Base-by-base conservation (phyloP, 2,113 vertebrate genomes). In the Craseonycteris thonglongyai region DNA sequence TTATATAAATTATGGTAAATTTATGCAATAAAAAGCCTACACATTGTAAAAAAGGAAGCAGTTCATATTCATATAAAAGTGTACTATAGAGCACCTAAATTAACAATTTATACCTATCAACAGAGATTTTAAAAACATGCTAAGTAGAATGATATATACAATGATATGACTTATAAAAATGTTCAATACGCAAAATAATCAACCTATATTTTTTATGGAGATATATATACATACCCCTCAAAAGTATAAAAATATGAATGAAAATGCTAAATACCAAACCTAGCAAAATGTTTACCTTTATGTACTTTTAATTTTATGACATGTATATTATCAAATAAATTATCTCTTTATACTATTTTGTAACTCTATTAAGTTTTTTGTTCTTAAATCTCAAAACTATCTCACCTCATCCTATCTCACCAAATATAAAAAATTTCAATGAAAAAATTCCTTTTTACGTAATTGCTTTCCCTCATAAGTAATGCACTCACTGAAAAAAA, bases 151-250 rank as follows among this genome's bases (percentile, higher is more conserved):
- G n/a, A 68, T 61, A 33, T 2, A 61, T 54, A 49, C 4, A 47
- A 81, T 59, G 59, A 89, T 47, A 95, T 19, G 28, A 93, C 56
- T 93, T 75, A 75, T 61, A 61, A 83, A 80, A 91, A 14, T 42
- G 71, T 72, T 54, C 49, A 84, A 66, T 54, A 93, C 74, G 83
- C 81, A 80, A 84, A 88, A 88, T 94, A 96, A 65, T 89, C 79
- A 69, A 56, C 6, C 6, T 71, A 81, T 6, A 95, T 35, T 68
- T 4, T 81, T 94, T 81, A 79, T 24, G 66, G 33, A 49, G 12
- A 40, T 30, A 88, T 6, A 49, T 12, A 91, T n/a, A 75, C 21
- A 87, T 28, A 59, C 9, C 75, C n/a, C 33, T 45, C 51, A 68
- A 69, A 82, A 51, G 78, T 42, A 82, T 74, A 87, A 95, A 81